Base-by-base conservation (phyloP, 2,113 vertebrate species). In the Gopherus flavomarginatus region DNA sequence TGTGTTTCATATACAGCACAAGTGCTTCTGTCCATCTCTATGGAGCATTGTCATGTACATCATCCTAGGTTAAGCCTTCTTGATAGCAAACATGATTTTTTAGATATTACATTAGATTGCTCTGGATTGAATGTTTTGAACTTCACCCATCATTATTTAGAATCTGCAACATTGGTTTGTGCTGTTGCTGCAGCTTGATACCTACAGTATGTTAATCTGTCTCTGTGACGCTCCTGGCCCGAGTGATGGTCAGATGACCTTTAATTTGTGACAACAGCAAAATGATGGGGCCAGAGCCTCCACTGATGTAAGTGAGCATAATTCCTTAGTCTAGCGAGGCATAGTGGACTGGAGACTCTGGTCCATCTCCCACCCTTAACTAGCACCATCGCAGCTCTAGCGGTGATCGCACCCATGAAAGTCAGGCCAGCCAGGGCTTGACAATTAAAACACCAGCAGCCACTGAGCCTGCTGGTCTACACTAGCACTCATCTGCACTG, bases 191-290 rank as follows among this genome's bases (percentile, higher is more conserved):
- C 38, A 72, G 13, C 9, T 85, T 8, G 19, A 8, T 11, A 69
- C 0, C 2, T 27, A 85, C 56, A 38, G 9, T 69, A 50, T 0
- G 0, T 6, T 42, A 52, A 24, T 89, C 53, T 88, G n/a, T 82
- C 59, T 81, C 27, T 27, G 5, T 50, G 72, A 90, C 2, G 29
- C 4, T 42, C 6, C 44, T 54, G 22, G 2, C 38, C 38, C 19
- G 16, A n/a, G 19, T 35, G 29, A 31, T 49, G 78, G 3, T 77
- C 72, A 72, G 17, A 38, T 38, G 10, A n/a, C n/a, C 27, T 13
- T 59, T 14, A 72, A 72, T 35, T 22, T 38, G 19, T 72, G 65
- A 72, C 65, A 65, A 17, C 5, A 9, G 65, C 9, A n/a, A 16
- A 35, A 17, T 13, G 4, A n/a, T 65, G 31, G 59, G 59, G 59